Base-by-base conservation (phyloP, 2,797 vertebrate genomes). In the Staurois parvus region DNA sequence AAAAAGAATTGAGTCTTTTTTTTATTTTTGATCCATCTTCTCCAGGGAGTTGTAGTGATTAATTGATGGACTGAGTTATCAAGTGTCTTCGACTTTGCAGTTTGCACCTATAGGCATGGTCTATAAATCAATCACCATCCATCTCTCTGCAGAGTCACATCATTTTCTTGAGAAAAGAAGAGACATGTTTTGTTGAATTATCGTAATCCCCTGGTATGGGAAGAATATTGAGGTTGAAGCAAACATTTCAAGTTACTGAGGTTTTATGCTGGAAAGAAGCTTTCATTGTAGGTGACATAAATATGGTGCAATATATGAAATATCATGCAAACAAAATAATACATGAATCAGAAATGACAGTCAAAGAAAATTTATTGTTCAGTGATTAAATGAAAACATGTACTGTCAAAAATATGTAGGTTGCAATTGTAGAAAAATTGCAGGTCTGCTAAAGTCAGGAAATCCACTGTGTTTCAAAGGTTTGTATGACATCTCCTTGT, bases 41-140 rank as follows among this genome's bases (percentile, higher is more conserved):
- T 59, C 72, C 17, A 26, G 26, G 32, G 79, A 85, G 42, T 32
- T 32, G 56, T 72, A 77, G 82, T 86, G 85, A 86, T 86, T 76
- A 48, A 86, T 86, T 81, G 79, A 82, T 76, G 52, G 37, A 42
- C 52, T 56, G 34, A 66, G 67, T 86, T 56, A 72, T 85, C 66
- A 45, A 45, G 59, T 81, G 42, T 72, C 34, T 64, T 69, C 26
- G n/a, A n/a, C 72, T n/a, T 69, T 68, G 64, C 26, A 30, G n/a
- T 56, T 62, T 72, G 42, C 34, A 37, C 79, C 68, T 48, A 72
- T 72, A 72, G 68, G 48, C 48, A 17, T 0, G 45, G 79, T 37
- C 73, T 76, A 66, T 77, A 79, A 79, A 76, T 81, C 78, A 76
- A 56, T 76, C 66, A 17, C 73, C 32, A n/a, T 72, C 34, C 34